Evolutionary conservation across 2,113 vertebrate genomes (phyloP), one percentile per base, ranked within the genome.

Genomic region (Gymnarchus niloticus): DNA sequence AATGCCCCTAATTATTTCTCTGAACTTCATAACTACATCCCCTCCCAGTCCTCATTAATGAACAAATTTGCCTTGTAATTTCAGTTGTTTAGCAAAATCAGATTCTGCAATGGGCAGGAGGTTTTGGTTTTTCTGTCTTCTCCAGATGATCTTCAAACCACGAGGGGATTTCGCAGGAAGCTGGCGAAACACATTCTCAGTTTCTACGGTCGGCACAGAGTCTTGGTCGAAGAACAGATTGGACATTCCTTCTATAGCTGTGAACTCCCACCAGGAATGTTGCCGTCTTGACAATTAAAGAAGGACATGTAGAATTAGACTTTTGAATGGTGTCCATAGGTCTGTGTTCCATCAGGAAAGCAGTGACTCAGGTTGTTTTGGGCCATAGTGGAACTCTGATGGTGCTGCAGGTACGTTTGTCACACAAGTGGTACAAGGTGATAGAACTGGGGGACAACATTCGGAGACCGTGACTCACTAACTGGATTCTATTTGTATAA

Each of bases 21-120:
- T 65, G 59, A 17, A 65, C 14, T 82, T 54, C 25, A 28, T 21
- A n/a, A 28, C 51, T 28, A 19, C 80, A 3, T 33, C 41, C 46
- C 80, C 49, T 82, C 80, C 80, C 80, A 82, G 80, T 37, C 51
- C 80, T 82, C 48, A 82, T 82, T 82, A 82, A 52, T 82, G 51
- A 51, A 54, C 80, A 82, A 82, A 82, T 82, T 82, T 82, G 80
- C n/a, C 51, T 51, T 82, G 80, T 82, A 56, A 82, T 82, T 82
- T 82, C 51, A 82, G 28, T n/a, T 2, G 51, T 82, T 82, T 54
- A 56, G n/a, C 48, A 28, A 25, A 56, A 82, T 28, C 25, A 49
- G 51, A 51, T 28, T 82, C 46, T 2, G 51, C 0, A 10, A 49
- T 17, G 48, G 80, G 80, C 23, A 49, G 51, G 80, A 52, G 78